Evolutionary conservation across 2,888 invertebrate species (phyloP).

Genomic region (Drosophila siamana): DNA sequence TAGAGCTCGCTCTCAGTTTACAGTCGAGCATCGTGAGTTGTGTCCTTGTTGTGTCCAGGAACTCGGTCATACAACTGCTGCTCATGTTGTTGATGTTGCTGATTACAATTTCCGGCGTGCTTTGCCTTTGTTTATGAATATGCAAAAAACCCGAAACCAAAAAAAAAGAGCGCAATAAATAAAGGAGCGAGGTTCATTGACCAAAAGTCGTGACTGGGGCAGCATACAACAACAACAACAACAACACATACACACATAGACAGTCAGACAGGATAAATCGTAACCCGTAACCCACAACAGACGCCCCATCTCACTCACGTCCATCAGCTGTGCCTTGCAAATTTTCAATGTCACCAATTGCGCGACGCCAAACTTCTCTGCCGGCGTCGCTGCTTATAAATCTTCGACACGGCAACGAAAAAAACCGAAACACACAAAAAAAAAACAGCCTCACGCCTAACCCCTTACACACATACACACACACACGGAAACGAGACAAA

Average conservation of each 20-base stretch:
- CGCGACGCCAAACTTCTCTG: conserved; percentile 69
- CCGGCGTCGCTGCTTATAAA: conserved; percentile 74
- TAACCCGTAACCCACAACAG: conserved; percentile 29
- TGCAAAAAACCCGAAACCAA: conserved; percentile 26
- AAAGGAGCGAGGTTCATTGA: conserved; percentile 66
- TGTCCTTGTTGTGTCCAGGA: conserved; percentile 6
- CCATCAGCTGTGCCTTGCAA: conserved; percentile 71
- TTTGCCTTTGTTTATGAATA: conserved; percentile 40
- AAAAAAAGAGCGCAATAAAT: conserved; percentile 10
- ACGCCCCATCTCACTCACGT: conserved; percentile 18
- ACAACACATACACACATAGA: conserved; percentile 25
- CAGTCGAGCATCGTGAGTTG: background rate
- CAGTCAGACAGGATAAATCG: conserved; percentile 38
- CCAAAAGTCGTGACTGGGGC: conserved; percentile 65
- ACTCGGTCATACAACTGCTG: conserved; percentile 35
- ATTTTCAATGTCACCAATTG: conserved; percentile 81
- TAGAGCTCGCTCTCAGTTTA: conserved; percentile 10
- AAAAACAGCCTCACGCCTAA: conserved; percentile 4
- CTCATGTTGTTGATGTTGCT: too few species aligned
- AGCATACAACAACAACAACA: conserved; percentile 32
- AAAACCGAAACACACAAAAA: conserved; percentile 23
- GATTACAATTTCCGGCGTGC: conserved; percentile 42
- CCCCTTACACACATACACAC: conserved; percentile 5
- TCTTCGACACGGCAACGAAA: conserved; percentile 69
- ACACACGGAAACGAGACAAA: background rate